A percentile compares a stretch with the other conserved stretches of the same genome.
Evolutionary conservation across 2,797 vertebrate genomes (phyloP).

Genomic region (Pogoniulus pusillus): DNA sequence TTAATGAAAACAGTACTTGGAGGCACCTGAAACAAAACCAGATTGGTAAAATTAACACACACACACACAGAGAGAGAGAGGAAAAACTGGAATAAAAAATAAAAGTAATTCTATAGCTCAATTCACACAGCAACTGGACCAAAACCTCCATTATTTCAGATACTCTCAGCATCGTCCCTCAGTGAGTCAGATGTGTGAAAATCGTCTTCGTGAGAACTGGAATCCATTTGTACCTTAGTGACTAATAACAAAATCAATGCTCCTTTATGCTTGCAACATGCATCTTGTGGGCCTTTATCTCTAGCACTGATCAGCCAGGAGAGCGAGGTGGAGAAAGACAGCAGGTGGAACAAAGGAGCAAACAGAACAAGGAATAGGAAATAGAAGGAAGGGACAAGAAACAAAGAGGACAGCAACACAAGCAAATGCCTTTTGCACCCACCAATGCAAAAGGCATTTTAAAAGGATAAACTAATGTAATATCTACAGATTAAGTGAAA

Average conservation of each 20-base stretch:
- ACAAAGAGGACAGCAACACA: too few species aligned
- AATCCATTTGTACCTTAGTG: slow-evolving; percentile 2
- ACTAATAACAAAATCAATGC: slow-evolving; percentile 29
- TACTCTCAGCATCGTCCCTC: not conserved
- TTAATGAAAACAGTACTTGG: slow-evolving; percentile 38
- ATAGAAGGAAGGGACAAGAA: too few species aligned
- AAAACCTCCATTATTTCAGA: slow-evolving; percentile 52
- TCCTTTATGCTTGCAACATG: slow-evolving; percentile 7
- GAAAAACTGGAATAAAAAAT: slow-evolving; percentile 29
- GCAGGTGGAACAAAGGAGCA: not conserved
- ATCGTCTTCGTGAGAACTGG: not conserved
- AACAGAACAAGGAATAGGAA: not conserved
- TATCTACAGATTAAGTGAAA: too few species aligned
- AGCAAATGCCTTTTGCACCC: too few species aligned
- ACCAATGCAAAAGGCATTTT: too few species aligned
- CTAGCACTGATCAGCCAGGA: not conserved
- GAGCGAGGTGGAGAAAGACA: not conserved
- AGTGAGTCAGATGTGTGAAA: slow-evolving; percentile 15
- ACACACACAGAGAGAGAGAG: not conserved
- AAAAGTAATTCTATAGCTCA: slow-evolving; percentile 43
- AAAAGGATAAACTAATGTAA: too few species aligned
- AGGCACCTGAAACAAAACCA: slow-evolving; percentile 68
- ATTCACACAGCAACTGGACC: not conserved
- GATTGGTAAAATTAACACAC: slow-evolving; percentile 21
- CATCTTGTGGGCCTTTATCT: not conserved